phyloP scores from a whole-genome alignment of 30 jellyfish, hydroid and myxozoan species.

The Turritopsis dohrnii region DNA sequence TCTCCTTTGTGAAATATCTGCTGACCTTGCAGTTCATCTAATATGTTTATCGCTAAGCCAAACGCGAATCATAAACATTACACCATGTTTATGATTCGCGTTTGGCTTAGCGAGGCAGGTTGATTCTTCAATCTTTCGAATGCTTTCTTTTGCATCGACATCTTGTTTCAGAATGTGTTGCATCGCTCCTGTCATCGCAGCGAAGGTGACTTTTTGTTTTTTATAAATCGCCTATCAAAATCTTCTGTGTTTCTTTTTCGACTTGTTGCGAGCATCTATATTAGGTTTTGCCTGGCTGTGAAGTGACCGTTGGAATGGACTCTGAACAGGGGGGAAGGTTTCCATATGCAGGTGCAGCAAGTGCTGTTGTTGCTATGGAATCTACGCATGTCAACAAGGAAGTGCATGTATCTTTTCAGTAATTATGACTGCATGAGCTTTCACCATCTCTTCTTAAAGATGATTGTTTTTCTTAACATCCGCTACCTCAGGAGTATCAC shows the following conservation, averaged over 20 bases:
- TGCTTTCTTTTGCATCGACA: too few relatives aligned
- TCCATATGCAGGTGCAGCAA: constrained; percentile 89
- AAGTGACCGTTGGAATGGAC: constrained; percentile 93
- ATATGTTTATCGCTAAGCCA: too few relatives aligned
- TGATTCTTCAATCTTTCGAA: too few relatives aligned
- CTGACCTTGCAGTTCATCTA: too few relatives aligned
- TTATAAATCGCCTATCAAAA: background rate
- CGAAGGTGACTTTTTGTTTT: constrained; percentile 46
- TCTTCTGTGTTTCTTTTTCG: background rate
- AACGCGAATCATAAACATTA: too few relatives aligned
- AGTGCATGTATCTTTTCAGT: constrained; percentile 76
- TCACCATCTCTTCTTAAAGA: background rate
- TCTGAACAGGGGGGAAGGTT: constrained; percentile 66
- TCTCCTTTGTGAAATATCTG: too few relatives aligned
- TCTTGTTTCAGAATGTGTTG: constrained; percentile 66
- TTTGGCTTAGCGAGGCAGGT: too few relatives aligned
- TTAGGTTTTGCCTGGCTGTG: constrained; percentile 77
- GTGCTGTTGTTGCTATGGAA: constrained; percentile 81
- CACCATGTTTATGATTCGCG: too few relatives aligned
- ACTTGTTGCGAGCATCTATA: background rate
- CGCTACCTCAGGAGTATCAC: constrained; percentile 59
- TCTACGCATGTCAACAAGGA: constrained; percentile 67
- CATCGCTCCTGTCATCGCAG: constrained; percentile 94
- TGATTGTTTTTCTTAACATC: background rate
- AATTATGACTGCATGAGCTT: too few relatives aligned